phyloP scores from a whole-genome alignment of 1,140 invertebrate genomes.

The Aphidius ervi region DNA sequence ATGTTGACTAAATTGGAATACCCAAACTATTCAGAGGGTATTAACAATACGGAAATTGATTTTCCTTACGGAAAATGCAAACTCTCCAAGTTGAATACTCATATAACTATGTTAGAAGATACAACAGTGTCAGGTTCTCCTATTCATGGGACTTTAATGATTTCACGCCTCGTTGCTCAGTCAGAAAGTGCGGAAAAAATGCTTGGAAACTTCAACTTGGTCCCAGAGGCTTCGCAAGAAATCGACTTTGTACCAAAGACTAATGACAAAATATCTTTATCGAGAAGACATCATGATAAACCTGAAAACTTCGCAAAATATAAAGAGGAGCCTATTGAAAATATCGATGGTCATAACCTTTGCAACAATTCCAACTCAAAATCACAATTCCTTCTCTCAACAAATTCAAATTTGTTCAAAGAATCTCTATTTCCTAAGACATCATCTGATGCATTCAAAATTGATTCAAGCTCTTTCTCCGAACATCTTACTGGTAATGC shows the following conservation, averaged over 20 bases:
- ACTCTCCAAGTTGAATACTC: constrained; percentile 36
- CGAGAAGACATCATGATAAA: constrained; percentile 58
- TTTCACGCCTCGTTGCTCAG: constrained; percentile 43
- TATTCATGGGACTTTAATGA: constrained; percentile 40
- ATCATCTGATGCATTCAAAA: neutral
- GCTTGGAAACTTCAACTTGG: constrained; percentile 56
- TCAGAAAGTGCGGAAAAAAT: constrained; percentile 45
- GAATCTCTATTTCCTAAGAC: neutral
- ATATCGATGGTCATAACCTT: constrained; percentile 51
- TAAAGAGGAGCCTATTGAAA: constrained; percentile 52
- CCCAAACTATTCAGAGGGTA: constrained; percentile 34
- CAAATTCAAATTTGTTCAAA: neutral
- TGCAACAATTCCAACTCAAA: neutral
- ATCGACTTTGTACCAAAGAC: constrained; percentile 62
- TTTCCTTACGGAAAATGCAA: constrained; percentile 49
- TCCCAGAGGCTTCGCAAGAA: constrained; percentile 70
- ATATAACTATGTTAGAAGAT: constrained; percentile 42
- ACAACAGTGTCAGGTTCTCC: constrained; percentile 40
- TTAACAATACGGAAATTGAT: constrained; percentile 47
- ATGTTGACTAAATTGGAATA: constrained; percentile 46
- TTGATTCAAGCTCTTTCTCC: neutral
- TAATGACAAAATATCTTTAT: constrained; percentile 48
- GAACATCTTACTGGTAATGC: constrained; percentile 32
- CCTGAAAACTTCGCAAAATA: constrained; percentile 60
- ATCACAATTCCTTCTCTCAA: neutral